Evolutionary conservation across 37 sponge, comb jelly and placozoan genomes (phyloP), one percentile per base, ranked within the genome.

Genomic region (Beroe forskalii): DNA sequence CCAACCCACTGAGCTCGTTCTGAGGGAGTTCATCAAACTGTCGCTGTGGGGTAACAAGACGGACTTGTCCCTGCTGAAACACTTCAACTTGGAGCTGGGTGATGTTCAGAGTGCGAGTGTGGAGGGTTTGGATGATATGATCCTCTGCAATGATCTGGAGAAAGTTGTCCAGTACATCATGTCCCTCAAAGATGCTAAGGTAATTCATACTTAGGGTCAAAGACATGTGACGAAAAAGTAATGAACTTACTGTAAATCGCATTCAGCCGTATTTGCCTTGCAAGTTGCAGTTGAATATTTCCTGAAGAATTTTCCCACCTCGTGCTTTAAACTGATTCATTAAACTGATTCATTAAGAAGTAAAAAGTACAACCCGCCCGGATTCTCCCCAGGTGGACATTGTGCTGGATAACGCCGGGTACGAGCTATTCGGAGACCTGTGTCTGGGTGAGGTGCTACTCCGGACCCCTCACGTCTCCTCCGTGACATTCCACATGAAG

Each of bases 1-100:
- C 72, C 72, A 69, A 35, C 90, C 43, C 37, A 23, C 83, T 38
- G 83, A 30, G 35, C 62, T 61, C 0, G 14, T 64, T 27, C 38
- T 61, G 4, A 35, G 32, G 20, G 44, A 62, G 1, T 62, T 76
- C 44, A 0, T 42, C 4, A 92, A 99, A 96, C 76, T 95, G 2
- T 95, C 93, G 24, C 91, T 99, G 83, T 99, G 99, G 99, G 99
- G 99, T 23, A 99, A 99, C 91, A 96, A 94, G 90, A 92, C 93
- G 40, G 99, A 99, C 63, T 94, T 99, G 48, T 96, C 96, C 3
- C 90, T 96, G 30, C 92, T 97, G n/a, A 32, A 91, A 90, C 61
- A 91, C n/a, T 76, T 93, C 42, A 33, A 48, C 20, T 67, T 67
- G 60, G 55, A 44, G 1, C 1, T 80, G 44, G 25, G 9, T 23